A percentile compares a stretch with the other conserved stretches of the same genome.
Evolutionary conservation across 2,113 vertebrate species (phyloP).

Genomic region (Melospiza georgiana): DNA sequence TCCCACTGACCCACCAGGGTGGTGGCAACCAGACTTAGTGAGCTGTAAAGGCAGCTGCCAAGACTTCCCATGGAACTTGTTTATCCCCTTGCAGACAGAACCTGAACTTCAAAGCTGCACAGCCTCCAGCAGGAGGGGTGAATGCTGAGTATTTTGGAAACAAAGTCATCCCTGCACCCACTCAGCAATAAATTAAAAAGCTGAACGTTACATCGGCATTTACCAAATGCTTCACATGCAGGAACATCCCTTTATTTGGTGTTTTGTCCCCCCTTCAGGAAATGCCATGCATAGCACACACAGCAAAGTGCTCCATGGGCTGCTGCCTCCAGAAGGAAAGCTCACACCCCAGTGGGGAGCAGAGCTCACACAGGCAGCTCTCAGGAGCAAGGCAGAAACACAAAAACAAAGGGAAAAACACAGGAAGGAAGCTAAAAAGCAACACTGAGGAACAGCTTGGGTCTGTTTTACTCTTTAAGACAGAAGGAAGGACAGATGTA

Average conservation of each 20-base stretch:
- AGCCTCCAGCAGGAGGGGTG: neutral
- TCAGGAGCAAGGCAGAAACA: neutral
- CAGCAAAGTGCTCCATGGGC: neutral
- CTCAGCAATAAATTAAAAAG: neutral
- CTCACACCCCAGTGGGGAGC: neutral
- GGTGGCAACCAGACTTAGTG: neutral
- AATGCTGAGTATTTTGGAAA: neutral
- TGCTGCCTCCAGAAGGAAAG: neutral
- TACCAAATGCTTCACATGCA: neutral
- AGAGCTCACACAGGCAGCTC: neutral
- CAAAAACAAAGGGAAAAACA: neutral
- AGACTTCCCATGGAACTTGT: neutral
- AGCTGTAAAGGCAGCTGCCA: neutral
- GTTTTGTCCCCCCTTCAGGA: conserved; percentile 13
- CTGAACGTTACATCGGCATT: neutral
- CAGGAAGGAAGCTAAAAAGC: neutral
- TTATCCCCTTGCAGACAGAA: neutral
- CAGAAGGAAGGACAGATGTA: neutral
- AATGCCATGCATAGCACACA: neutral
- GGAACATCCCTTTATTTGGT: neutral
- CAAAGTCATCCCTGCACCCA: neutral
- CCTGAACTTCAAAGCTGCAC: conserved; percentile 4
- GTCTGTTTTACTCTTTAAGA: neutral
- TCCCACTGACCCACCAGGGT: neutral
- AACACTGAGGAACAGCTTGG: neutral